Conservation (phyloP, 2,113 vertebrate genomes). For the Poeciliopsis occidentalis region DNA sequence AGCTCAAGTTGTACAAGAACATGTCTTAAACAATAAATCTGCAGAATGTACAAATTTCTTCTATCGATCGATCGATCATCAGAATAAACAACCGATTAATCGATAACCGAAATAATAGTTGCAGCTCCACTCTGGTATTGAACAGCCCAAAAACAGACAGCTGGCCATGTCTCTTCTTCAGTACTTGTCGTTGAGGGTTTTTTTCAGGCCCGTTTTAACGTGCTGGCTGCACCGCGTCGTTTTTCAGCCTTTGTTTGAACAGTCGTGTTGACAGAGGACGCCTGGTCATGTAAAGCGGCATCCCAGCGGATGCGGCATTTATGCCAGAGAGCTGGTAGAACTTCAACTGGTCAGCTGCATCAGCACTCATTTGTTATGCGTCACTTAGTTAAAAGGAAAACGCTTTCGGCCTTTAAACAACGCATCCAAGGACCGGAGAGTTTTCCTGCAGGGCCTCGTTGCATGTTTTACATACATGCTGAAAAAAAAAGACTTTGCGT, state of each 20-base stretch:
- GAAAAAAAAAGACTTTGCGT: too few relatives aligned
- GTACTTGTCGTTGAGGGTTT: slow-evolving; percentile 10
- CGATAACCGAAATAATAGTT: too few relatives aligned
- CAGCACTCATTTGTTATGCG: neutral
- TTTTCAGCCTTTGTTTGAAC: slow-evolving; percentile 40
- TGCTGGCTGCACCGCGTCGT: neutral
- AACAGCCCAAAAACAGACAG: slow-evolving; percentile 2
- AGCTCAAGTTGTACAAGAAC: too few relatives aligned
- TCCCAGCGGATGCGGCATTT: neutral
- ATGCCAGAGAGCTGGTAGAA: slow-evolving; percentile 8
- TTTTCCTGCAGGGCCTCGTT: too few relatives aligned
- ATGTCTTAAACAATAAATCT: too few relatives aligned
- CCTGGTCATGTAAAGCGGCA: slow-evolving; percentile 3
- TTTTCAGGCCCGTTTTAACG: slow-evolving; percentile 15
- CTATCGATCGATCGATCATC: too few relatives aligned
- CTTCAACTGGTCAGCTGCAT: neutral
- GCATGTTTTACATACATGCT: too few relatives aligned
- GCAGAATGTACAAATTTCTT: too few relatives aligned
- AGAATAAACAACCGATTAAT: too few relatives aligned
- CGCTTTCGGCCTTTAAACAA: too few relatives aligned
- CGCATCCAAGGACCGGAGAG: too few relatives aligned
- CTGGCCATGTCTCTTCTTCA: slow-evolving; percentile 10
- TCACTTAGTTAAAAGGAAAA: neutral
- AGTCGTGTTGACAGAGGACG: slow-evolving; percentile 16
- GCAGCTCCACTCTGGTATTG: neutral